Evolutionary conservation across 2,113 vertebrate species (phyloP).

Genomic region (Meles meles): DNA sequence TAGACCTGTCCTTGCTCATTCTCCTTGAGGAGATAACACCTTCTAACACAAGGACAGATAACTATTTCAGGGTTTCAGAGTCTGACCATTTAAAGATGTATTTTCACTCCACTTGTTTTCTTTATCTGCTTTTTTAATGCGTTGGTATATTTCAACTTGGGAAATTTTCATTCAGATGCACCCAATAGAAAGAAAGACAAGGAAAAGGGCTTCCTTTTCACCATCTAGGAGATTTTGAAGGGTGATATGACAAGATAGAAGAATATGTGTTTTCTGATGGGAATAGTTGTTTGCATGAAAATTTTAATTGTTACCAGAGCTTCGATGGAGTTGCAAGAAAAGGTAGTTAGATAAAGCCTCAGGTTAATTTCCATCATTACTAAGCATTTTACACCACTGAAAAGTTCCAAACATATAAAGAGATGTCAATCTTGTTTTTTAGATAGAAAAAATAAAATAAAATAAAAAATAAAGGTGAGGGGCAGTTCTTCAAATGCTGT

Average conservation of each 20-base stretch:
- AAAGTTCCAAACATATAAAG: slow-evolving; percentile 80
- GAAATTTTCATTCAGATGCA: slow-evolving; percentile 67
- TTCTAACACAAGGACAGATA: slow-evolving; percentile 75
- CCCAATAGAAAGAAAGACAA: neutral
- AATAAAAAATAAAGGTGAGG: neutral
- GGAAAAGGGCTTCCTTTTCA: neutral
- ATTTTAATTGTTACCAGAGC: slow-evolving; percentile 73
- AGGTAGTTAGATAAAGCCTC: slow-evolving; percentile 73
- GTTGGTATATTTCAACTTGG: slow-evolving; percentile 62
- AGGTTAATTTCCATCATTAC: slow-evolving; percentile 82
- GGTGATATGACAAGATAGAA: slow-evolving; percentile 19
- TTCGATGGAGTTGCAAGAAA: slow-evolving; percentile 67
- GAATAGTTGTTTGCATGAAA: slow-evolving; percentile 75
- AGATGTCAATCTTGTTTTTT: slow-evolving; percentile 76
- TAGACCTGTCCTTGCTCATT: slow-evolving; percentile 71
- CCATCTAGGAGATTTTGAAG: slow-evolving; percentile 51
- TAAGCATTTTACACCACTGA: slow-evolving; percentile 76
- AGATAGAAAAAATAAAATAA: slow-evolving; percentile 38
- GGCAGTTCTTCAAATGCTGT: slow-evolving; percentile 78
- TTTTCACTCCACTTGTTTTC: slow-evolving; percentile 75
- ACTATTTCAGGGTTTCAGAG: slow-evolving; percentile 74
- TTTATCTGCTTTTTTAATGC: slow-evolving; percentile 65
- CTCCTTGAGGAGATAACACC: slow-evolving; percentile 71
- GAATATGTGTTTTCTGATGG: slow-evolving; percentile 53
- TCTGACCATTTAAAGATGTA: slow-evolving; percentile 74